A percentile compares a stretch with the other conserved stretches of the same genome.
phyloP scores from a whole-genome alignment of 2,888 invertebrate genomes.

The Mythimna pallens region DNA sequence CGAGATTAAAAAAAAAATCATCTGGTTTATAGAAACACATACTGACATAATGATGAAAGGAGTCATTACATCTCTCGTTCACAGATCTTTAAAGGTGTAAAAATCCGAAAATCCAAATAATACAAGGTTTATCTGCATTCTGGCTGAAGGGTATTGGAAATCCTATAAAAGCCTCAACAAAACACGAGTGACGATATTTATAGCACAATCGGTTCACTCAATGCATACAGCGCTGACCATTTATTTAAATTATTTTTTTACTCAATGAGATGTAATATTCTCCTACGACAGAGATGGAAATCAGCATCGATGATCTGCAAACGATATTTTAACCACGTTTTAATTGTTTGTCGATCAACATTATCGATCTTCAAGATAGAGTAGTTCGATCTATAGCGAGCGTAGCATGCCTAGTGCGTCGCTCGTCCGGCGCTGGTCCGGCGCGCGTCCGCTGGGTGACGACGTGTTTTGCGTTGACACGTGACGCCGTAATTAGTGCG shows the following conservation, averaged over 20 bases:
- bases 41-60: too few species aligned
- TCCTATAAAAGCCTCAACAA: not conserved
- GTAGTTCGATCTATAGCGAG: conserved; percentile 49
- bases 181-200: not conserved
- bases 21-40: not conserved
- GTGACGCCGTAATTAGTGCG: conserved; percentile 88
- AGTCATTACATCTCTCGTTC: not conserved
- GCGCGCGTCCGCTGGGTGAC: conserved; percentile 55
- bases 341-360: not conserved
- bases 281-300: not conserved
- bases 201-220: not conserved
- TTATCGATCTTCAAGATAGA: not conserved
- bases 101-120: not conserved
- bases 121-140: not conserved
- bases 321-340: not conserved
- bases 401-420: conserved; percentile 49
- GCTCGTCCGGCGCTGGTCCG: not conserved
- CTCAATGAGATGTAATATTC: not conserved
- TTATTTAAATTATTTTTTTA: not conserved
- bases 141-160: not conserved
- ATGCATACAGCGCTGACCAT: too few species aligned
- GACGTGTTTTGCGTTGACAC: conserved; percentile 84
- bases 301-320: not conserved
- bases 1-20: not conserved
- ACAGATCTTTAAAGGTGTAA: not conserved